Conservation (phyloP, 2,888 invertebrate species). For the Lasioglossum villosulum region DNA sequence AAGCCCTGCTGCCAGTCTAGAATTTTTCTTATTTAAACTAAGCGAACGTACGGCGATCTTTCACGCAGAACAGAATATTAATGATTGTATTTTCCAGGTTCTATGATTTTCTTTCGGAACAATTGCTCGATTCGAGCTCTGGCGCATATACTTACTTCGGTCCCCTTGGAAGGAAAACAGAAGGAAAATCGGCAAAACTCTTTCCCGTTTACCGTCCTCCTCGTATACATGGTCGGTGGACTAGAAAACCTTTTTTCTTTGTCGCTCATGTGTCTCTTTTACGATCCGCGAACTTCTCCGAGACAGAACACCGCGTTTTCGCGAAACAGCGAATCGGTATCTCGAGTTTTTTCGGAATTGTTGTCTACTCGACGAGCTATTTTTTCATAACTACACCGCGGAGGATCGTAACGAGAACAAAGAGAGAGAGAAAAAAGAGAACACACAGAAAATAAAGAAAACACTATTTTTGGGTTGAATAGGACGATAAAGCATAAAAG, state of each 20-base stretch:
- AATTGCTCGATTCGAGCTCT: neutral
- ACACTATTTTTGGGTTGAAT: conserved; percentile 48
- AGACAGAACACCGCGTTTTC: neutral
- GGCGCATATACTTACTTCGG: neutral
- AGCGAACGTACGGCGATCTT: neutral
- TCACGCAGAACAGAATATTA: conserved; percentile 3
- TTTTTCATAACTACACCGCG: conserved; percentile 31
- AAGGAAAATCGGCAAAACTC: neutral
- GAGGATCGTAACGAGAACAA: conserved; percentile 26
- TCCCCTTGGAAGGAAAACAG: neutral
- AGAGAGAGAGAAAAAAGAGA: neutral
- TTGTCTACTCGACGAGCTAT: conserved; percentile 35
- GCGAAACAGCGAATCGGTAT: neutral
- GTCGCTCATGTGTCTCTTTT: conserved; percentile 52
- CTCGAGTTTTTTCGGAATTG: conserved; percentile 29
- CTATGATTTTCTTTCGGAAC: neutral
- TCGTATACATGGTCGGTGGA: conserved; percentile 28
- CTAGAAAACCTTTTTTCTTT: conserved; percentile 24
- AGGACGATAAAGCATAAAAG: conserved; percentile 28
- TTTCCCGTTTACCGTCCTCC: conserved; percentile 9
- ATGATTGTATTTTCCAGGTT: conserved; percentile 21
- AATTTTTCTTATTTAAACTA: neutral
- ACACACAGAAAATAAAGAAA: conserved; percentile 13
- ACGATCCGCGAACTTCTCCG: conserved; percentile 47
- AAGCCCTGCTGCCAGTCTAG: neutral